These are phyloP conservation scores for Cladopsammia gracilis DNA, from an alignment of 64 coral and sea anemone species.

Conservation along the genomic window DNA sequence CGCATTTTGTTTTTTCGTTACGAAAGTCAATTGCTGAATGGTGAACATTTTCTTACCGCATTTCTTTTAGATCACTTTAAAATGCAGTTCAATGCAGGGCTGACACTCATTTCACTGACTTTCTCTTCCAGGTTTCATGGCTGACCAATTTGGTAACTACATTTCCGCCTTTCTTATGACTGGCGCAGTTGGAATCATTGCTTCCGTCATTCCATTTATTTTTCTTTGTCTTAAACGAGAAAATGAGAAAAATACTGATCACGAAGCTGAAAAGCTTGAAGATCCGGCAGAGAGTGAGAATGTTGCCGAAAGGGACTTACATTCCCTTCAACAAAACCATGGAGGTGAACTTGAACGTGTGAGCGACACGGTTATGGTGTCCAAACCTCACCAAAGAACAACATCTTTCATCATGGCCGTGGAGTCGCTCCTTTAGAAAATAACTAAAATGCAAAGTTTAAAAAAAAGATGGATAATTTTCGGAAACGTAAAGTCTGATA, in stretches of 20 bases:
- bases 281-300: too few species aligned
- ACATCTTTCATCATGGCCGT: neutral
- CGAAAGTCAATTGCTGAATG: too few species aligned
- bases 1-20: too few species aligned
- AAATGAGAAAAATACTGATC: neutral
- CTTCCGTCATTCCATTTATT: neutral
- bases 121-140: conserved; percentile 19
- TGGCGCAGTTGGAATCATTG: conserved; percentile 18
- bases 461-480: too few species aligned
- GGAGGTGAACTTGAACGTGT: neutral
- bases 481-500: too few species aligned
- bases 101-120: neutral
- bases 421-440: neutral
- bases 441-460: too few species aligned
- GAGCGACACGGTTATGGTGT: neutral
- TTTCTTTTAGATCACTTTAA: too few species aligned
- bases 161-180: conserved; percentile 8
- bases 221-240: neutral
- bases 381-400: neutral
- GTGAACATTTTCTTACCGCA: too few species aligned
- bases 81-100: neutral
- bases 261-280: too few species aligned
- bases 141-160: conserved; percentile 17
- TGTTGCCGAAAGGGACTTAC: neutral
- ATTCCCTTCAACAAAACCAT: too few species aligned